These are phyloP conservation scores for Gymnobelideus leadbeateri DNA, from an alignment of 2,113 vertebrate species.

Conservation along the genomic window DNA sequence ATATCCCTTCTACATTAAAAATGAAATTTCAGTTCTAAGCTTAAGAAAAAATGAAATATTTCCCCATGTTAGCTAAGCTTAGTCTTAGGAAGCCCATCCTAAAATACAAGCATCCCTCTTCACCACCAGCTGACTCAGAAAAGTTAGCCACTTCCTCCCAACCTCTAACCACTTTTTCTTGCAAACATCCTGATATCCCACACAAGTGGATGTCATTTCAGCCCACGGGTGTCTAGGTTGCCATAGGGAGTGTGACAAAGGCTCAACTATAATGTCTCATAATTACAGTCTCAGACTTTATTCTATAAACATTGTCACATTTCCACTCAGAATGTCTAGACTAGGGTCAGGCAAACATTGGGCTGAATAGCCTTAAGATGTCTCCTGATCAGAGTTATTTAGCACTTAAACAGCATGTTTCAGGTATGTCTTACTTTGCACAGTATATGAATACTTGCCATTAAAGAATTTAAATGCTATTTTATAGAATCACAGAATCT, in stretches of 20 bases:
- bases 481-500: not conserved
- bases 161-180: not conserved
- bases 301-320: not conserved
- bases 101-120: not conserved
- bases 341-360: not conserved
- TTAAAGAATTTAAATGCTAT: not conserved
- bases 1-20: not conserved
- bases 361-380: not conserved
- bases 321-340: not conserved
- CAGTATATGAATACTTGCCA: not conserved
- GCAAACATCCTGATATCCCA: not conserved
- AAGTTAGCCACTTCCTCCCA: not conserved
- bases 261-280: not conserved
- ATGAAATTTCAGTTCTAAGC: not conserved
- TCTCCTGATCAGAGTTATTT: not conserved
- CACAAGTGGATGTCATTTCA: not conserved
- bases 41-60: not conserved
- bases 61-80: not conserved
- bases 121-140: not conserved
- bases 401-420: not conserved
- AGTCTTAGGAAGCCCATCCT: not conserved
- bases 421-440: not conserved
- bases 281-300: not conserved
- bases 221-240: not conserved
- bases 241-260: not conserved